Percentiles rank a stretch among this genome's conserved stretches.
phyloP scores from a whole-genome alignment of 2,888 invertebrate genomes.

The Limnephilus rhombicus region DNA sequence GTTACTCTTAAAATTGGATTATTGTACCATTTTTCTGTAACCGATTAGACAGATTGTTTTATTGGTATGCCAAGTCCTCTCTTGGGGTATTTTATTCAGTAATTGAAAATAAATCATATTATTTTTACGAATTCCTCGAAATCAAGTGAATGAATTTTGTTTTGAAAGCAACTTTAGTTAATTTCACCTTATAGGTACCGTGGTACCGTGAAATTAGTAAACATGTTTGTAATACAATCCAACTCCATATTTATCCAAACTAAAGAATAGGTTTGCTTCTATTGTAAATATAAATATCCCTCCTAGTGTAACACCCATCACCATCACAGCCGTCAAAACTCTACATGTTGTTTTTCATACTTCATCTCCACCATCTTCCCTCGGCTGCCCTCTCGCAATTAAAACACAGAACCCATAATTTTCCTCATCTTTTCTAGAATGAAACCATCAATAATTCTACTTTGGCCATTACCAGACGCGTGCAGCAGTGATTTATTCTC shows the following conservation, averaged over 20 bases:
- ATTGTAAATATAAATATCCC: constrained; percentile 28
- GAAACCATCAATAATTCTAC: constrained; percentile 51
- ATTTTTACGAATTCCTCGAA: not conserved
- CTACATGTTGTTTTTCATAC: constrained; percentile 29
- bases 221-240: not conserved
- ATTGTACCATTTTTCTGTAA: too few species aligned
- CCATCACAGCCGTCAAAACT: constrained; percentile 40
- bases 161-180: not conserved
- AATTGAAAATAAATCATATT: not conserved
- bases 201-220: not conserved
- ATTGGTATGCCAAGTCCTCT: too few species aligned
- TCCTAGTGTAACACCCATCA: constrained; percentile 27
- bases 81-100: too few species aligned
- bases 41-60: too few species aligned
- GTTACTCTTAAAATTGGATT: too few species aligned
- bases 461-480: constrained; percentile 43
- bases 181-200: not conserved
- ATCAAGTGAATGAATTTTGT: not conserved
- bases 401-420: constrained; percentile 52
- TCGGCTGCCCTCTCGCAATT: constrained; percentile 43
- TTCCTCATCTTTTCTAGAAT: constrained; percentile 42
- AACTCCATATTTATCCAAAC: not conserved
- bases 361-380: constrained; percentile 21
- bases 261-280: not conserved
- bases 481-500: constrained; percentile 49